Evolutionary conservation across 1,140 invertebrate species (phyloP), one percentile per base, ranked within the genome.

Genomic region (Acyrthosiphon pisum): DNA sequence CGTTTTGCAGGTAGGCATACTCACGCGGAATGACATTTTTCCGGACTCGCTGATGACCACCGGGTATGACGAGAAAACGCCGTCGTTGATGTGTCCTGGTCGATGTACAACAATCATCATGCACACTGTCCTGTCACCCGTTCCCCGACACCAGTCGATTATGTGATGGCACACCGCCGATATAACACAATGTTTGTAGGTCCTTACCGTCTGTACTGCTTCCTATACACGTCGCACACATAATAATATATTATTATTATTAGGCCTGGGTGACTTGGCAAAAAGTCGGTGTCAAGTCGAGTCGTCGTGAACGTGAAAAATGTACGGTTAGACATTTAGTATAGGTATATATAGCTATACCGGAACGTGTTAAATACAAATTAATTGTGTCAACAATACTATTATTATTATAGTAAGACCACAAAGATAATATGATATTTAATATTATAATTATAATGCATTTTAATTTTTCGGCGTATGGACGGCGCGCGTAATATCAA

Each of bases 161-260:
- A 81, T 44, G 18, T 91, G 90, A 46, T 91, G 26, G 26, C 90
- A 91, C 11, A 81, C 60, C 1, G 90, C 90, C 23, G 90, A 91
- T 30, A 91, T 81, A 22, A 91, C 26, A 2, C 53, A 44, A 20
- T 91, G 60, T 44, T 60, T 37, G 8, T 68, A 35, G 14, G 90
- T 81, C 76, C 48, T 91, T 0, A n/a, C 30, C 11, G 30, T 60
- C 8, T 91, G 9, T 9, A 48, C 26, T 26, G 22, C 14, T 81
- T 91, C 35, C 90, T 41, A 2, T 91, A 81, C 18, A 23, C 14
- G 8, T 3, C 9, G 20, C 11, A 68, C 9, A 11, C 11, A 60
- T 14, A 11, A 30, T 18, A 46, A 11, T 50, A 2, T 50, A 50
- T 18, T 14, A n/a, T 50, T 18, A 50, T 50, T 18, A 50, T 50